Evolutionary conservation across 2,888 invertebrate species (phyloP).

Genomic region (Apomyelois bistriatella): DNA sequence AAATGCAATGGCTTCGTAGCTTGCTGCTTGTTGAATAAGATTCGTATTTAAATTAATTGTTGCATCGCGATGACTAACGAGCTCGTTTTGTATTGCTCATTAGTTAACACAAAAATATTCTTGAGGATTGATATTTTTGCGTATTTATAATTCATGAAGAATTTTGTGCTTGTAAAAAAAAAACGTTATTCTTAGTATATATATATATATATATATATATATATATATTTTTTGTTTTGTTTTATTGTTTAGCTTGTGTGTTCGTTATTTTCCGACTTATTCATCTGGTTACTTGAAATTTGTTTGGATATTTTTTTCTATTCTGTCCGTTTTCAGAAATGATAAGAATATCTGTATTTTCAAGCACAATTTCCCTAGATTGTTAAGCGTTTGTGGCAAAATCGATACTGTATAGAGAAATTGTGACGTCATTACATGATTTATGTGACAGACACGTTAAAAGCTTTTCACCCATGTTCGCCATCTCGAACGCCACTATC

Average conservation of each 20-base stretch:
- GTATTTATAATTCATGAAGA: neutral
- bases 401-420: constrained; percentile 1
- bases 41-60: constrained; percentile 13
- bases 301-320: no score
- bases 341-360: neutral
- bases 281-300: no score
- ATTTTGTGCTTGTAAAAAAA: no score
- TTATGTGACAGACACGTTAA: constrained; percentile 6
- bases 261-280: no score
- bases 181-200: no score
- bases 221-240: no score
- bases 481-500: neutral
- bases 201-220: no score
- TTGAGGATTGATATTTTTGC: neutral
- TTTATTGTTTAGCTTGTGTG: no score
- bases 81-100: neutral
- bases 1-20: constrained; percentile 14
- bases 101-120: neutral
- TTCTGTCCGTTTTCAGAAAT: no score
- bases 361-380: neutral
- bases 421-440: constrained; percentile 4
- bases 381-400: constrained; percentile 4
- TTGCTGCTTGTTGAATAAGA: constrained; percentile 12
- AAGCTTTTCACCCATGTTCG: constrained; percentile 8
- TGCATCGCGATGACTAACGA: constrained; percentile 7